A percentile compares a stretch with the other conserved stretches of the same genome.
Evolutionary conservation across 1,140 invertebrate species (phyloP).

Genomic region (Magallana ariakensis): DNA sequence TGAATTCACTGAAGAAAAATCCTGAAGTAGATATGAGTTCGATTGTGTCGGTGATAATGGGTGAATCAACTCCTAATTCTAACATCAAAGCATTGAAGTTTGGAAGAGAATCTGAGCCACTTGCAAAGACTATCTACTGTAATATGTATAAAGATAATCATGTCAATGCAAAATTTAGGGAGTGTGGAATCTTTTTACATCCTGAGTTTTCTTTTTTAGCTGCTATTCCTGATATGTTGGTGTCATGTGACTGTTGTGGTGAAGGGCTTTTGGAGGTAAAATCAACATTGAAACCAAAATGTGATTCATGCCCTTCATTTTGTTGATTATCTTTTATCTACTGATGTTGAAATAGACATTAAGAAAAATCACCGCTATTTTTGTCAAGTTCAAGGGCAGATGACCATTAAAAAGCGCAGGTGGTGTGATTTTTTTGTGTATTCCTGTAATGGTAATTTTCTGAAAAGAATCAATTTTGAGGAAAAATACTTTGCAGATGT

Average conservation of each 20-base stretch:
- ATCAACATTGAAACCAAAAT: constrained; percentile 21
- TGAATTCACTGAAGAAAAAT: constrained; percentile 5
- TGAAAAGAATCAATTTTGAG: constrained; percentile 34
- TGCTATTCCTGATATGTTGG: constrained; percentile 38
- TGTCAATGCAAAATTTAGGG: not conserved
- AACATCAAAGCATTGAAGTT: constrained; percentile 39
- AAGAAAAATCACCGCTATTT: constrained; percentile 42
- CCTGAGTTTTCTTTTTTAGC: not conserved
- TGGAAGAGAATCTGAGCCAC: not conserved
- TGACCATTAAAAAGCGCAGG: not conserved
- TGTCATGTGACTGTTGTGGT: constrained; percentile 49
- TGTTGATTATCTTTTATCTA: not conserved
- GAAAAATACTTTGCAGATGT: constrained; percentile 12
- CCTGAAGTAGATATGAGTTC: not conserved
- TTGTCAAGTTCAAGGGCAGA: constrained; percentile 32
- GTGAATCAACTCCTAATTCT: constrained; percentile 24
- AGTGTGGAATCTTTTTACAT: constrained; percentile 43
- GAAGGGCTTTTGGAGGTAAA: constrained; percentile 42
- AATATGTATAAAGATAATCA: not conserved
- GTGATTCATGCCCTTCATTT: constrained; percentile 13
- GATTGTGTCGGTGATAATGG: constrained; percentile 10
- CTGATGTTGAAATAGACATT: not conserved
- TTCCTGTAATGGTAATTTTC: not conserved
- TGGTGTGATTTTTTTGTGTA: constrained; percentile 39
- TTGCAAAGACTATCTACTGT: not conserved